phyloP scores from a whole-genome alignment of 2,113 vertebrate genomes.

The Colistium nudipinnis region DNA sequence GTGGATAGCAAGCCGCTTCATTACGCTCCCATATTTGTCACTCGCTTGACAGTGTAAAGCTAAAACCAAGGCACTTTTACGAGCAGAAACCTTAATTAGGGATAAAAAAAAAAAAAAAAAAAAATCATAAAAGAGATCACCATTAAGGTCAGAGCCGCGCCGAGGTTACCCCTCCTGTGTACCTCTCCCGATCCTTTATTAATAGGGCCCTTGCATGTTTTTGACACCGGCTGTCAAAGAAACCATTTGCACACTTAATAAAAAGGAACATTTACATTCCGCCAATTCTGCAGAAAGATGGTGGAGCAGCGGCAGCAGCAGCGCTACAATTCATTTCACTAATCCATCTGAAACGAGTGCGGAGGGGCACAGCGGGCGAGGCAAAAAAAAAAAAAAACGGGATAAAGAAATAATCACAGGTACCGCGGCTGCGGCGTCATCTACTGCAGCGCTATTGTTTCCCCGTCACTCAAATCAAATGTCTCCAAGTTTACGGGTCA shows the following conservation, averaged over 20 bases:
- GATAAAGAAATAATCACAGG: constrained; percentile 31
- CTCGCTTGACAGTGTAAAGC: constrained; percentile 33
- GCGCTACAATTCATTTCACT: constrained; percentile 47
- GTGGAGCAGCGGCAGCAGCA: constrained; percentile 26
- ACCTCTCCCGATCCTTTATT: constrained; percentile 56
- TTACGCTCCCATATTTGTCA: constrained; percentile 45
- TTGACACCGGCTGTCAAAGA: constrained; percentile 72
- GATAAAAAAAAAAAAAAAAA: constrained; percentile 68
- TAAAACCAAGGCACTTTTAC: constrained; percentile 65
- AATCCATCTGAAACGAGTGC: constrained; percentile 38
- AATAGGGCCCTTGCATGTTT: constrained; percentile 65
- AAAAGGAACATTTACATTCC: constrained; percentile 59
- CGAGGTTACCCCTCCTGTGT: constrained; percentile 52
- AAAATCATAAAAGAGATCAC: constrained; percentile 66
- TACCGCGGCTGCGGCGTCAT: not conserved
- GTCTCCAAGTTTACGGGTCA: constrained; percentile 1
- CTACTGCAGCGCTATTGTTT: not conserved
- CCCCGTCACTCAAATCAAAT: not conserved
- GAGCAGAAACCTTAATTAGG: constrained; percentile 56
- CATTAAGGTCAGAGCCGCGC: constrained; percentile 59
- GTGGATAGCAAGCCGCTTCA: constrained; percentile 40
- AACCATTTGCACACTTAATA: constrained; percentile 70
- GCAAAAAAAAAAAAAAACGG: constrained; percentile 7
- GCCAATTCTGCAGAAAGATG: constrained; percentile 67
- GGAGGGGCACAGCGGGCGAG: constrained; percentile 1